phyloP scores from a whole-genome alignment of 2,113 vertebrate species.

The Ptyas mucosa region DNA sequence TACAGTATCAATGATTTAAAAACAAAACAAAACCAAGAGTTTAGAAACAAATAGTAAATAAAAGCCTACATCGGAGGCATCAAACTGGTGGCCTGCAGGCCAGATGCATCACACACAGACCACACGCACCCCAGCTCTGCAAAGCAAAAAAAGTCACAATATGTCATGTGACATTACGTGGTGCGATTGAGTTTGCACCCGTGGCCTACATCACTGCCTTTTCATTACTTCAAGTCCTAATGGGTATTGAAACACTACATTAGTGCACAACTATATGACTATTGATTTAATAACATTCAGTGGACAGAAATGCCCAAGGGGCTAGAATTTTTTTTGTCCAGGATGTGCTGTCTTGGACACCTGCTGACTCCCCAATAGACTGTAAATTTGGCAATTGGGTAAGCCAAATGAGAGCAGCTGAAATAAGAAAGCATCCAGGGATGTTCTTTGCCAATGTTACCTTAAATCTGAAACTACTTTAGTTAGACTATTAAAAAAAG shows the following conservation, averaged over 20 bases:
- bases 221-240: not conserved
- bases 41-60: not conserved
- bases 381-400: not conserved
- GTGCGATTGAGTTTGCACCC: no score
- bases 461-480: not conserved
- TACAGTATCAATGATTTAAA: not conserved
- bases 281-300: not conserved
- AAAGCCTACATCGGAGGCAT: not conserved
- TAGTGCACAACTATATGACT: not conserved
- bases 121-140: fast-evolving
- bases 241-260: not conserved
- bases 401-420: not conserved
- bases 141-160: no score
- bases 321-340: not conserved
- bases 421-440: not conserved
- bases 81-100: no score
- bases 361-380: not conserved
- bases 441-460: not conserved
- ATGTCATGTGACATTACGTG: no score
- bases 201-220: not conserved
- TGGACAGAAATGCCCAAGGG: not conserved
- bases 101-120: no score
- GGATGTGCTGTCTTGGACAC: not conserved
- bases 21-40: not conserved
- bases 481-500: not conserved